A percentile compares a stretch with the other conserved stretches of the same genome.
Conservation (phyloP, 2,797 vertebrate species). For the Ceyx erithaca region DNA sequence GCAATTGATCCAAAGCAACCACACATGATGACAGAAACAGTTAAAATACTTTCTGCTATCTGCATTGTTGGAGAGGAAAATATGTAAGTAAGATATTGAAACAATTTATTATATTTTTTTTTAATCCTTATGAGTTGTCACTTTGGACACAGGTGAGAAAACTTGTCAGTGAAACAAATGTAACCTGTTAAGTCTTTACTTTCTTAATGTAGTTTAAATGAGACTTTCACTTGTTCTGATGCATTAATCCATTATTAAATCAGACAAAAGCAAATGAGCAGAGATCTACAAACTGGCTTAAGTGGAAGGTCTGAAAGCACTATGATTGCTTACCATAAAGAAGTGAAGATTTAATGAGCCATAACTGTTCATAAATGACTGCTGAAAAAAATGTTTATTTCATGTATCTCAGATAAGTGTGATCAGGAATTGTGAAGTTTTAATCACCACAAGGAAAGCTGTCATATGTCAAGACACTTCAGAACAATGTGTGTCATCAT, state of each 20-base stretch:
- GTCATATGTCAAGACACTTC: neutral
- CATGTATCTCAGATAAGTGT: neutral
- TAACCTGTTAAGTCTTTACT: neutral
- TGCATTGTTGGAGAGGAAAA: slow-evolving; percentile 97
- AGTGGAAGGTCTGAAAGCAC: neutral
- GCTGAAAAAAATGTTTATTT: neutral
- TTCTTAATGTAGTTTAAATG: neutral
- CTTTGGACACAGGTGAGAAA: neutral
- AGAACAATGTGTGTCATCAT: neutral
- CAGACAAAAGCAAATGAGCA: neutral
- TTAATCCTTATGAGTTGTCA: neutral
- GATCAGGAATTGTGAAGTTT: neutral
- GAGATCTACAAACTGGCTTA: neutral
- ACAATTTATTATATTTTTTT: neutral
- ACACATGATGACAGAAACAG: slow-evolving; percentile 96
- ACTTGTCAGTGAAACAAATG: neutral
- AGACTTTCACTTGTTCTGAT: neutral
- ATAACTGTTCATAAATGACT: neutral
- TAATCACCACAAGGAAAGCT: neutral
- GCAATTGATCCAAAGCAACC: slow-evolving; percentile 95
- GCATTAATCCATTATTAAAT: neutral
- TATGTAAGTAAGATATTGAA: slow-evolving; percentile 83
- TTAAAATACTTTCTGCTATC: slow-evolving; percentile 96
- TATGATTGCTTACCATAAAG: neutral
- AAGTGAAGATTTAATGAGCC: neutral